phyloP scores from a whole-genome alignment of 2,113 vertebrate species.

The Poicephalus meyeri region DNA sequence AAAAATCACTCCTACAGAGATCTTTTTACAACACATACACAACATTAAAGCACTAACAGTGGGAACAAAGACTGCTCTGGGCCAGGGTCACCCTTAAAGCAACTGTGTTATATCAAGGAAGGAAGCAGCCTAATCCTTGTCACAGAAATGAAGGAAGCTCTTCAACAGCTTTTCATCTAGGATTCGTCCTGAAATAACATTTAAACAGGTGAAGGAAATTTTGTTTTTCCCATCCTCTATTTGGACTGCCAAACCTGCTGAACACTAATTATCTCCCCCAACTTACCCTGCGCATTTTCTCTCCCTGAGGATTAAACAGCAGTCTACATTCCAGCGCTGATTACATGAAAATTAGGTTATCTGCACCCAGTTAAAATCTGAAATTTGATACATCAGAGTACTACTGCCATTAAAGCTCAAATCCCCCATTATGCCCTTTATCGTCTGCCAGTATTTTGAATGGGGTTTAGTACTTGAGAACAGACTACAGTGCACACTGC shows the following conservation, averaged over 20 bases:
- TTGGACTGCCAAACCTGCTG: not conserved
- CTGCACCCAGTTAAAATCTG: not conserved
- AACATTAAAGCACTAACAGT: accelerated
- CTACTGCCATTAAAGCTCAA: not conserved
- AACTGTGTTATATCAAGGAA: not conserved
- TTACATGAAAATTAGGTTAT: not conserved
- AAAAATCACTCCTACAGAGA: not conserved
- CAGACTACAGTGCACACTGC: not conserved
- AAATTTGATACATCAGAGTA: not conserved
- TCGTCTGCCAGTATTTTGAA: not conserved
- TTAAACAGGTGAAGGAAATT: not conserved
- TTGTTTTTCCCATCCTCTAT: not conserved
- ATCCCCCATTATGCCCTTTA: not conserved
- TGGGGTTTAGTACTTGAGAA: not conserved
- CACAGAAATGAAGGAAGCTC: accelerated
- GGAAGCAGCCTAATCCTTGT: not conserved
- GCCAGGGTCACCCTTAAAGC: not conserved
- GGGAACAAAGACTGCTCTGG: not conserved
- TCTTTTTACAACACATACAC: not conserved
- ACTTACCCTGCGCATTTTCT: not conserved
- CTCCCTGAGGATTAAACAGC: not conserved
- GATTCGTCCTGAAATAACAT: not conserved
- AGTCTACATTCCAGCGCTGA: not conserved
- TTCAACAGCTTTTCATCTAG: not conserved
- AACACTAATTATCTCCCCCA: not conserved